These are phyloP conservation scores for Seladonia tumulorum DNA, from an alignment of 2,888 invertebrate species.

Conservation along the genomic window DNA sequence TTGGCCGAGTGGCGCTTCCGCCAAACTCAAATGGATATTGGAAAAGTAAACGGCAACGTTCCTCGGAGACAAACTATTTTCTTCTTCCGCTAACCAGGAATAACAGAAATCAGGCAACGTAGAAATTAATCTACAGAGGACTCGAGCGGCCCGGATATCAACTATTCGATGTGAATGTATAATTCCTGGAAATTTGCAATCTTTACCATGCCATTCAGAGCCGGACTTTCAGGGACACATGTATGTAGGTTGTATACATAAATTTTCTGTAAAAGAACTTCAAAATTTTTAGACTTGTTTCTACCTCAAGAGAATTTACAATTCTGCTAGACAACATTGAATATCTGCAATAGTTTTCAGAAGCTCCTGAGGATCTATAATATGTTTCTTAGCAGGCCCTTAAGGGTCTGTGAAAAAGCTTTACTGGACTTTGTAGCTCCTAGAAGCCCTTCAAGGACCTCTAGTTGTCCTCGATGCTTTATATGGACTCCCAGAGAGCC, in stretches of 20 bases:
- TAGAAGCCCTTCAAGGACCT: neutral
- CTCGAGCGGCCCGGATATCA: neutral
- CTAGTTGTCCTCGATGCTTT: neutral
- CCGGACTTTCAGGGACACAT: neutral
- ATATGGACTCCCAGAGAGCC: neutral
- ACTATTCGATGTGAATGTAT: neutral
- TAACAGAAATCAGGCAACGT: neutral
- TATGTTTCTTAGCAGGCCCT: no score
- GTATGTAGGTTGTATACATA: no score
- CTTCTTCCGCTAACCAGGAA: neutral
- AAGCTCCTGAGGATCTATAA: no score
- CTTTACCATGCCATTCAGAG: neutral
- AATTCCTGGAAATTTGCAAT: neutral
- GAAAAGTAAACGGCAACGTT: conserved; percentile 1
- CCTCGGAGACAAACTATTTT: neutral
- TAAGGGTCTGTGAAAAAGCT: neutral
- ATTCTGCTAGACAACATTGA: no score
- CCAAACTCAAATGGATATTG: conserved; percentile 1
- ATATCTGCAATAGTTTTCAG: no score
- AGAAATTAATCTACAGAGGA: neutral
- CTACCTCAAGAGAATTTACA: no score
- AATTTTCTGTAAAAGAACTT: no score
- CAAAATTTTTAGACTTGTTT: no score
- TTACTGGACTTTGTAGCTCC: neutral
- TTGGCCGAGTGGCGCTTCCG: neutral